These are phyloP conservation scores for Clitarchus hookeri DNA, from an alignment of 2,888 invertebrate genomes.

Conservation along the genomic window DNA sequence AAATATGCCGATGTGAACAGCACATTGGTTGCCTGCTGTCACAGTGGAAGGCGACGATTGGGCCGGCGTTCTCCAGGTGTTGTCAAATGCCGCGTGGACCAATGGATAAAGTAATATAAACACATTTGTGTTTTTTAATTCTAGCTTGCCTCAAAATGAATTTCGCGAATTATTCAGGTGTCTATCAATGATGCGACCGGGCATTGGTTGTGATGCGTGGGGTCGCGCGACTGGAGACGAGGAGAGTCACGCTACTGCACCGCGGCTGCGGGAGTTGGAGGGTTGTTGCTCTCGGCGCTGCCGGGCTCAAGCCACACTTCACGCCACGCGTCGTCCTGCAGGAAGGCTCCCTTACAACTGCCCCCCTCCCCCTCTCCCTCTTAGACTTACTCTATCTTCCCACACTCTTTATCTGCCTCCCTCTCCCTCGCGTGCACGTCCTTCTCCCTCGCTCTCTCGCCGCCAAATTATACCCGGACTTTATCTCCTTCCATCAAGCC, in stretches of 20 bases:
- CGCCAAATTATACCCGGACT: constrained; percentile 14
- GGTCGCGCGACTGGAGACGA: background rate
- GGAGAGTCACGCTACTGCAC: background rate
- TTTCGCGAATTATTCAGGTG: too few species aligned
- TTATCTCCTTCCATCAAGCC: constrained; percentile 10
- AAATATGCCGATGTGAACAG: too few species aligned
- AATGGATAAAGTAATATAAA: too few species aligned
- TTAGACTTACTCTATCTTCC: background rate
- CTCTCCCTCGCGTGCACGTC: too few species aligned
- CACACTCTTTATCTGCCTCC: constrained; percentile 29
- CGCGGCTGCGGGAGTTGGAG: constrained; percentile 22
- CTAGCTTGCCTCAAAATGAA: too few species aligned
- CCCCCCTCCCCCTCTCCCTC: constrained; percentile 18
- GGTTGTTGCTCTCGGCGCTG: background rate
- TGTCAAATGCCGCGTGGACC: too few species aligned
- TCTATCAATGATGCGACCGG: too few species aligned
- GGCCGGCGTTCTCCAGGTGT: too few species aligned
- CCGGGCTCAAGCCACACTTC: constrained; percentile 35
- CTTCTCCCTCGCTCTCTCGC: background rate
- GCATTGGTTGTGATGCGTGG: too few species aligned
- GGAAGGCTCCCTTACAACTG: constrained; percentile 28
- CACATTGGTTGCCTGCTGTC: too few species aligned
- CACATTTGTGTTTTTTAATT: too few species aligned
- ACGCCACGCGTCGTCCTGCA: constrained; percentile 34
- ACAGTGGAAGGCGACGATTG: too few species aligned